A percentile compares a stretch with the other conserved stretches of the same genome.
Conservation (phyloP, 2,888 invertebrate species). For the Vanessa cardui region DNA sequence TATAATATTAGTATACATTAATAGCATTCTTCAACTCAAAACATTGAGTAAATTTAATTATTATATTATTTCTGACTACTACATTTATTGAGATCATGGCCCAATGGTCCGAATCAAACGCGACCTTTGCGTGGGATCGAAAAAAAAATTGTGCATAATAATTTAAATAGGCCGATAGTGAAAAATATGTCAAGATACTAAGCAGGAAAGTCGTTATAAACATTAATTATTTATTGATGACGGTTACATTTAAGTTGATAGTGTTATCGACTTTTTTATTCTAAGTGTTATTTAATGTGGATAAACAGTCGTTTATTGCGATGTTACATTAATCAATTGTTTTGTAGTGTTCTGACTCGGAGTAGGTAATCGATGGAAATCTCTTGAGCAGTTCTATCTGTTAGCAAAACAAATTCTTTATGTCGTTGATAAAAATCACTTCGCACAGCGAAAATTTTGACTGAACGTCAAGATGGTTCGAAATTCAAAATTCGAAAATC, state of each 20-base stretch:
- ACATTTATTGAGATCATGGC: slow-evolving; percentile 32
- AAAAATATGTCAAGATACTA: slow-evolving; percentile 11
- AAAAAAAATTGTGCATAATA: background rate
- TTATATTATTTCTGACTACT: slow-evolving; percentile 4
- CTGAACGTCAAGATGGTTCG: too few species aligned
- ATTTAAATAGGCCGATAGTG: slow-evolving; percentile 13
- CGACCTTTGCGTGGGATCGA: slow-evolving; percentile 29
- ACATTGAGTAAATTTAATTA: background rate
- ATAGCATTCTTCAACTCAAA: background rate
- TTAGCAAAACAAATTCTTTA: too few species aligned
- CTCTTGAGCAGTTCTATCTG: too few species aligned
- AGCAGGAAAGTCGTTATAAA: slow-evolving; percentile 18
- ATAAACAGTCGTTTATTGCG: too few species aligned
- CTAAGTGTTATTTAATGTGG: background rate
- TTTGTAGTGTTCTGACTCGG: too few species aligned
- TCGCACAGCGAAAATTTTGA: too few species aligned
- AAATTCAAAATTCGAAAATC: too few species aligned
- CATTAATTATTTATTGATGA: slow-evolving; percentile 23
- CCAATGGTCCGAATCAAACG: slow-evolving; percentile 7
- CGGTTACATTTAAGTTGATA: slow-evolving; percentile 9
- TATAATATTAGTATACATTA: too few species aligned
- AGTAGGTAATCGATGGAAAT: too few species aligned
- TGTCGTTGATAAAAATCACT: too few species aligned
- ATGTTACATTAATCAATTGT: too few species aligned
- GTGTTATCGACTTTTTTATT: slow-evolving; percentile 11